Conservation (phyloP, 2,113 vertebrate genomes). For the Neolamprologus hecqui region DNA sequence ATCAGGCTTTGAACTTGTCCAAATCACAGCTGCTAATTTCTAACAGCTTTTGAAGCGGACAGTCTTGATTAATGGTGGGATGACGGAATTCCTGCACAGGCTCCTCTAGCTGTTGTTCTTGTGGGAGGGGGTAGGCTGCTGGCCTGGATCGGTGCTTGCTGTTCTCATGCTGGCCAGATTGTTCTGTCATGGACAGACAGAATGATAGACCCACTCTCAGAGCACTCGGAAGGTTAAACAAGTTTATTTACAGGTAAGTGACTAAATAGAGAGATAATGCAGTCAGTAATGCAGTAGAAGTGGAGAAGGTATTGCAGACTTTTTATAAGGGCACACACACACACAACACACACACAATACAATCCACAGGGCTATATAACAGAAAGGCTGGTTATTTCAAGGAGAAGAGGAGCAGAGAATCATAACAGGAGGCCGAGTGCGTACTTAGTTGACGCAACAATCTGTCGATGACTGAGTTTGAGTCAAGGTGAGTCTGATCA, state of each 20-base stretch:
- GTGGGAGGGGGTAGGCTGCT: background rate
- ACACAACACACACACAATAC: background rate
- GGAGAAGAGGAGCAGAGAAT: background rate
- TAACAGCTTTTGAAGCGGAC: background rate
- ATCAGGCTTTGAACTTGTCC: background rate
- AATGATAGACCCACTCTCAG: background rate
- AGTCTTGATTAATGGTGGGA: background rate
- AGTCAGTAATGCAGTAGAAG: background rate
- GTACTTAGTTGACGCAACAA: background rate
- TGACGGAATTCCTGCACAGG: rapidly evolving
- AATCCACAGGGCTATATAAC: background rate
- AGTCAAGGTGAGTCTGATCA: background rate
- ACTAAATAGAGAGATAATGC: background rate
- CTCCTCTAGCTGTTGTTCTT: background rate
- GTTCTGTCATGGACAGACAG: background rate
- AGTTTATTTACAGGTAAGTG: background rate
- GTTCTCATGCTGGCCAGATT: background rate
- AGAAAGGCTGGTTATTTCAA: background rate
- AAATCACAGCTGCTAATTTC: background rate
- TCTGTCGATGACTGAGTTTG: background rate
- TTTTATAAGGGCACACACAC: background rate
- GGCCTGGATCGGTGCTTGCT: background rate
- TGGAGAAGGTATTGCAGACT: background rate
- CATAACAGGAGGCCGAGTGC: background rate
- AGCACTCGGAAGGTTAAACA: background rate